Evolutionary conservation across 2,888 invertebrate species (phyloP), one percentile per base, ranked within the genome.

Genomic region (Zygothrica quintamaculata): DNA sequence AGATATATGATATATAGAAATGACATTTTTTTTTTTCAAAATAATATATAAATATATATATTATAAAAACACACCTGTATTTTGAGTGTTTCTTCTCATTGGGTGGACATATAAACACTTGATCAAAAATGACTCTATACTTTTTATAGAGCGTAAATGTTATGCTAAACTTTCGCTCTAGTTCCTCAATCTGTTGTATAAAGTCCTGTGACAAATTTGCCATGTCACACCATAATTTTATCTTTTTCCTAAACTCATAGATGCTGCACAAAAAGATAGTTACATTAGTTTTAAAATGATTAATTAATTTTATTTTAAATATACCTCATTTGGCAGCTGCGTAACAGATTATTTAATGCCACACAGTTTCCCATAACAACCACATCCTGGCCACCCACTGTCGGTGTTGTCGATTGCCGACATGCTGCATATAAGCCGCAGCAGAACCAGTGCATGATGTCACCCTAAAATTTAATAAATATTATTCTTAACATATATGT

Each of bases 181-280:
- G 91, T 64, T 95, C 93, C 64, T 96, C 95, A 57, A 99, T 95
- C 90, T 96, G 96, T 42, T 94, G 93, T 62, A 95, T 93, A 89
- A 98, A 97, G 57, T 96, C 95, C 77, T 94, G 94, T 0, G 97
- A 94, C 91, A 98, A 93, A 71, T 95, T 95, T 0, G 97, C 95
- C 97, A 99, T 98, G 85, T 98, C 97, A 64, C 96, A 95, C 99
- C 99, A 99, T 88, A 95, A 95, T 89, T 96, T 96, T 87, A 98
- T 97, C 92, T 98, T 98, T 71, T 94, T 94, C 89, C 99, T 98
- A 91, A 99, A 99, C 87, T 98, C 96, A 65, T 96, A 95, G 65
- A 99, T 93, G 88, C 98, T 98, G 92, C 64, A 93, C n/a, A n/a
- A n/a, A n/a, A n/a, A n/a, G n/a, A n/a, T n/a, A n/a, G n/a, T n/a